Conservation (phyloP, 2,113 vertebrate genomes). For the Sus scrofa region T2T-Sscrofa CM000830.6:19200001-19200500, state of each 20-base stretch:
- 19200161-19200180: neutral
- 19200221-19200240: neutral
- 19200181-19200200: neutral
- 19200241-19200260: neutral
- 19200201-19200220: neutral
- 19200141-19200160: conserved; percentile 24
- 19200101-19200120: conserved; percentile 7
- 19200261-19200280: neutral
- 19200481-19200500: conserved; percentile 44
- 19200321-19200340: neutral
- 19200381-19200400: conserved; percentile 21
- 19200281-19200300: neutral
- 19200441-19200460: conserved; percentile 40
- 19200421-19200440: conserved; percentile 39
- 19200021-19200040: neutral
- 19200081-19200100: neutral
- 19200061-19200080: neutral
- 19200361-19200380: conserved; percentile 48
- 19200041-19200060: neutral
- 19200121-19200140: conserved; percentile 43
- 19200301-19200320: neutral
- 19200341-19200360: conserved; percentile 21
- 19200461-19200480: conserved; percentile 31
- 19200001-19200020: neutral
- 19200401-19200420: conserved; percentile 21